These are phyloP conservation scores for Ophioderma brevispina DNA, from an alignment of 35 echinoderm and acorn worm species.

Conservation along the genomic window DNA sequence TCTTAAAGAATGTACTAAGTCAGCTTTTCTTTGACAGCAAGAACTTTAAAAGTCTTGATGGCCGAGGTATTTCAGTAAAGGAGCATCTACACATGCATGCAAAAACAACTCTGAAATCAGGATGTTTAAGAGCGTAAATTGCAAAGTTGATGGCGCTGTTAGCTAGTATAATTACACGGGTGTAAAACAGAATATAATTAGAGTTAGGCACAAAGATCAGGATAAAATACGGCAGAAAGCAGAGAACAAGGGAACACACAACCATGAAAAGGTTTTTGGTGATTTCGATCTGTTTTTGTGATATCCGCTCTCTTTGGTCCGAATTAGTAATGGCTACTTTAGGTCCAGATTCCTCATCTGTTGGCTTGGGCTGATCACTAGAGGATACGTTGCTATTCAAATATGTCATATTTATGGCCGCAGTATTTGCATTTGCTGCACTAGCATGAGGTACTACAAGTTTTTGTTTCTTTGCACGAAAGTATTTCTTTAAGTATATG, in stretches of 20 bases:
- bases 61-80: constrained; percentile 49
- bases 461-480: neutral
- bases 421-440: neutral
- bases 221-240: neutral
- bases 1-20: no score
- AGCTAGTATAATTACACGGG: constrained; percentile 1
- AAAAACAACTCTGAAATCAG: constrained; percentile 74
- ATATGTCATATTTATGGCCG: neutral
- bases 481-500: neutral
- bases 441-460: neutral
- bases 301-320: neutral
- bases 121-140: constrained; percentile 81
- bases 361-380: neutral
- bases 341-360: neutral
- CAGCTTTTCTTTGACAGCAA: neutral
- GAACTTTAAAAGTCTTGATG: neutral
- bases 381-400: neutral
- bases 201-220: neutral
- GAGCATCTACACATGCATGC: constrained; percentile 35
- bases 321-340: neutral
- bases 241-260: neutral
- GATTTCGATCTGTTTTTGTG: constrained; percentile 20
- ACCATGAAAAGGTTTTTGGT: constrained; percentile 20
- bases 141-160: constrained; percentile 72
- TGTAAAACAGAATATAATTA: neutral